Base-by-base conservation (phyloP, 2,888 invertebrate genomes). In the Sinohyriopsis cumingii region DNA sequence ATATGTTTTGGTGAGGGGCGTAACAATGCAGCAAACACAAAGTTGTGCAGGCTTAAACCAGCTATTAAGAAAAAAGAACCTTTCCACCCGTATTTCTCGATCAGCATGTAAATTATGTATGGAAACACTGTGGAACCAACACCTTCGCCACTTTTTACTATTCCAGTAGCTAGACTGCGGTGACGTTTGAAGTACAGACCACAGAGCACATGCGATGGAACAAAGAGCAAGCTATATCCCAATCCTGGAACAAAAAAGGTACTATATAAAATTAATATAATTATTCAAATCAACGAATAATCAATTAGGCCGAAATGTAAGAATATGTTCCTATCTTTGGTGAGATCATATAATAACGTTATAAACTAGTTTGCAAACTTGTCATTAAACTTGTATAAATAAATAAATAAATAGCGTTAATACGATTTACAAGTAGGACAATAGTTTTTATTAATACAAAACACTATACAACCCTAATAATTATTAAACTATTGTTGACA, bases 171-270 rank as follows among this genome's bases (percentile, higher is more conserved):
- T 20, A 84, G 53, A 57, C 81, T 84, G 6, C 81, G 73, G 56
- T 82, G 72, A 63, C 82, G 79, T 55, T 82, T 71, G 63, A 79
- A 86, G 72, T 84, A 85, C 33, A 83, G 67, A 9, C 84, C 86
- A 62, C 82, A 80, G 28, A 85, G 75, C 12, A 84, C 82, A 61
- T 82, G 83, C 12, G 84, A 84, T 22, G 86, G 84, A 6, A 84
- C 72, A 33, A 82, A 84, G 9, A 75, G 73, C 67, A 85, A 65
- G 68, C 83, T 80, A 63, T 76, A 81, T 1, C 86, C 86, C 63
- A 85, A 62, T 57, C 85, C 85, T 84, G 69, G 12, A 76, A 79
- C 15, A 45, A 15, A 45, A 45, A 15, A 45, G 2, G 15, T 33
- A 33, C 33, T 6, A 7, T 33, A 33, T 33, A 45, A 45, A 33